A percentile compares a stretch with the other conserved stretches of the same genome.
Conservation (phyloP, 2,888 invertebrate genomes). For the Drosophila demipolita region DNA sequence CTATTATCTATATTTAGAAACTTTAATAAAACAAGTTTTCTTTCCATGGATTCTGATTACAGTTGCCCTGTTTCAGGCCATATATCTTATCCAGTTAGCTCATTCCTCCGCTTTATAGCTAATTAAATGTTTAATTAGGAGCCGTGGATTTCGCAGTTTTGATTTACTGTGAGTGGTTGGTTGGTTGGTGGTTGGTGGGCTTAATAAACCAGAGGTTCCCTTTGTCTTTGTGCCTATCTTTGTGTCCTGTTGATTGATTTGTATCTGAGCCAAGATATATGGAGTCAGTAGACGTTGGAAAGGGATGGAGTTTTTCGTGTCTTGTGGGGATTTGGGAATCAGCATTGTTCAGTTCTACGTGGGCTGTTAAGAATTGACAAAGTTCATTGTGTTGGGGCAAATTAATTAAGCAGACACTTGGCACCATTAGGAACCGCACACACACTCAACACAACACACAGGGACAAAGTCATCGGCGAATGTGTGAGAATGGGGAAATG, state of each 20-base stretch:
- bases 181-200: not conserved
- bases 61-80: conserved; percentile 7
- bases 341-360: conserved; percentile 23
- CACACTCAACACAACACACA: not conserved
- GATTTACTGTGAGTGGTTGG: conserved; percentile 29
- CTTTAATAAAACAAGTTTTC: not conserved
- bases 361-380: conserved; percentile 48
- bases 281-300: not conserved
- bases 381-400: conserved; percentile 54
- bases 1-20: not conserved
- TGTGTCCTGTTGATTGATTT: conserved; percentile 58
- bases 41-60: conserved; percentile 7
- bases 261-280: conserved; percentile 1
- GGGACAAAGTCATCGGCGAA: not conserved
- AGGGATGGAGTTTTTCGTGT: not conserved
- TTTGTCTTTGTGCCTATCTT: conserved; percentile 20
- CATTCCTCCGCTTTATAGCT: conserved; percentile 27
- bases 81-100: conserved; percentile 32
- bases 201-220: not conserved
- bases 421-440: conserved; percentile 18
- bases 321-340: conserved; percentile 2
- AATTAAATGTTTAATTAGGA: conserved; percentile 69
- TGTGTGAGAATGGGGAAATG: conserved; percentile 35
- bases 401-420: conserved; percentile 69
- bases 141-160: conserved; percentile 40